phyloP scores from a whole-genome alignment of 2,888 invertebrate genomes.

The Opisthograptis luteolata region DNA sequence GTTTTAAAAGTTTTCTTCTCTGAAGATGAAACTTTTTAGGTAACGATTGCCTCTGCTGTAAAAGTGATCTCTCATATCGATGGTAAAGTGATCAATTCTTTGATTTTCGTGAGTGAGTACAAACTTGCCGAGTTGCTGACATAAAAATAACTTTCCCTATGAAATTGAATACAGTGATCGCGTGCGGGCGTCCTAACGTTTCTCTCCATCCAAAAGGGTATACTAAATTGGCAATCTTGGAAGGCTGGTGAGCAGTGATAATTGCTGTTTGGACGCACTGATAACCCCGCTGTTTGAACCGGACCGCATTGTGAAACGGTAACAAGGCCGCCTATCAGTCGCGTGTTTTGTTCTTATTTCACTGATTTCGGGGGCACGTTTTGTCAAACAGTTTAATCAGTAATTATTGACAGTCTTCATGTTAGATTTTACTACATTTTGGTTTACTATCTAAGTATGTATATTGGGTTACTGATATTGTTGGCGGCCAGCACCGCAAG shows the following conservation, averaged over 20 bases:
- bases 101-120: constrained; percentile 63
- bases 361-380: constrained; percentile 17
- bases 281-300: constrained; percentile 61
- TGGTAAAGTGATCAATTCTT: constrained; percentile 57
- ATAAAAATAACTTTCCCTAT: constrained; percentile 75
- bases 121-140: constrained; percentile 53
- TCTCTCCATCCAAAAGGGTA: constrained; percentile 65
- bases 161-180: constrained; percentile 76
- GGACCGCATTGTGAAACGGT: constrained; percentile 56
- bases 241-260: constrained; percentile 57
- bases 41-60: background rate
- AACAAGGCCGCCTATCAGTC: constrained; percentile 47
- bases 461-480: too few species aligned
- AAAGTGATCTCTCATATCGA: constrained; percentile 1
- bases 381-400: background rate
- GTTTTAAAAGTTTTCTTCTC: constrained; percentile 1
- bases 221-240: constrained; percentile 71
- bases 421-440: too few species aligned
- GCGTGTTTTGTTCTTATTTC: constrained; percentile 34
- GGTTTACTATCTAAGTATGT: too few species aligned
- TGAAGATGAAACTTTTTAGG: background rate
- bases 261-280: constrained; percentile 57
- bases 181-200: constrained; percentile 69
- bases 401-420: background rate
- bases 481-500: too few species aligned